Evolutionary conservation across 2,888 invertebrate species (phyloP).

Genomic region (Iphiclides podalirius): DNA sequence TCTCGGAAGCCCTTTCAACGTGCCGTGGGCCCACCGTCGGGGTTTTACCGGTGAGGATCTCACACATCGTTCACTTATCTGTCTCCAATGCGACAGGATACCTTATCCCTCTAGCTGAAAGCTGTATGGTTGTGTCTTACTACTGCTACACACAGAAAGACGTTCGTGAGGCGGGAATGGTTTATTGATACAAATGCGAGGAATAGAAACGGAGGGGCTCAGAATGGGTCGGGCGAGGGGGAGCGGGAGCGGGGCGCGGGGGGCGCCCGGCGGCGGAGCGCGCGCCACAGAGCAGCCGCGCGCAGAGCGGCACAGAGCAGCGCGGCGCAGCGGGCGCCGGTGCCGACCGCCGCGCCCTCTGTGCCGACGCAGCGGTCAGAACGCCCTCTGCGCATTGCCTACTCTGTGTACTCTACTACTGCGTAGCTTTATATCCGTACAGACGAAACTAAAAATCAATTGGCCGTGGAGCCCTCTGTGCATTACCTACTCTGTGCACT

Average conservation of each 20-base stretch:
- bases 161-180: too few relatives aligned
- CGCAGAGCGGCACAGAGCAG: conserved; percentile 14
- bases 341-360: conserved; percentile 9
- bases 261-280: conserved; percentile 24
- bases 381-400: background rate
- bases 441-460: too few relatives aligned
- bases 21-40: too few relatives aligned
- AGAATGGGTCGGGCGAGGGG: conserved; percentile 9
- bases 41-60: too few relatives aligned
- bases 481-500: background rate
- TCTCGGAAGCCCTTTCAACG: too few relatives aligned
- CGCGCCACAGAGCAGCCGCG: conserved; percentile 27
- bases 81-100: too few relatives aligned
- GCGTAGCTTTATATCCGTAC: too few relatives aligned
- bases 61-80: too few relatives aligned
- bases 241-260: conserved; percentile 19
- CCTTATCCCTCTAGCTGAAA: too few relatives aligned
- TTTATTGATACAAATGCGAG: conserved; percentile 13
- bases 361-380: conserved; percentile 5
- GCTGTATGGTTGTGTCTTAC: too few relatives aligned
- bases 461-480: background rate
- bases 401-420: background rate
- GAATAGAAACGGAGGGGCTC: conserved; percentile 3
- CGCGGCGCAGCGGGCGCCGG: conserved; percentile 15
- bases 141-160: too few relatives aligned